Base-by-base conservation (phyloP, 2,113 vertebrate species). In the Odocoileus virginianus region DNA sequence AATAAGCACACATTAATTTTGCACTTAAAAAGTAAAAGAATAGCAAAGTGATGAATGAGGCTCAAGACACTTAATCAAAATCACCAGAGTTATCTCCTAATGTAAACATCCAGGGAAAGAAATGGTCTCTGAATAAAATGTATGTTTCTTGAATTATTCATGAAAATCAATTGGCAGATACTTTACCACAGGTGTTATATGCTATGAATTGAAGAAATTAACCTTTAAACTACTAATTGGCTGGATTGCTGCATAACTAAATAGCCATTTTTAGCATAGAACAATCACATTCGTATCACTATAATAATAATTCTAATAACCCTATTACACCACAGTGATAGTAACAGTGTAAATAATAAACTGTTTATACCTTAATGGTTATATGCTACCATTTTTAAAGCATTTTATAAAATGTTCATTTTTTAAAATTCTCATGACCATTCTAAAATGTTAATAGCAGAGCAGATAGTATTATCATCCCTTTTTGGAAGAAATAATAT, bases 91-190 rank as follows among this genome's bases (percentile, higher is more conserved):
- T 11, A 10, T 84, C 58, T 87, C 9, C 14, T 84, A 55, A 23
- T 71, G 93, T 61, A 87, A 93, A 88, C 54, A 67, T 25, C 7
- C 57, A 95, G 74, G 28, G 16, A 94, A 96, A 94, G 21, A 95
- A 94, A 58, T 30, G 86, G 5, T 67, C 36, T 86, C 10, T 92
- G 19, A 90, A 36, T 76, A 84, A 96, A 96, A 95, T 96, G 43
- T 67, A 36, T 93, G 15, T 96, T 84, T 76, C 50, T 91, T 96
- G 52, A 96, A 79, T 93, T 96, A 97, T 91, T 96, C 92, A 95
- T 96, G 82, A 84, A 95, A 96, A 81, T 96, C 79, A 94, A 74
- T 91, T 64, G 43, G 61, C 79, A 96, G 74, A 87, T 1, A 93
- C 33, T 97, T 94, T 30, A 64, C 60, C 54, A 83, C n/a, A 94